Base-by-base conservation (phyloP, 2,888 invertebrate species). In the Gastrophysa polygoni region DNA sequence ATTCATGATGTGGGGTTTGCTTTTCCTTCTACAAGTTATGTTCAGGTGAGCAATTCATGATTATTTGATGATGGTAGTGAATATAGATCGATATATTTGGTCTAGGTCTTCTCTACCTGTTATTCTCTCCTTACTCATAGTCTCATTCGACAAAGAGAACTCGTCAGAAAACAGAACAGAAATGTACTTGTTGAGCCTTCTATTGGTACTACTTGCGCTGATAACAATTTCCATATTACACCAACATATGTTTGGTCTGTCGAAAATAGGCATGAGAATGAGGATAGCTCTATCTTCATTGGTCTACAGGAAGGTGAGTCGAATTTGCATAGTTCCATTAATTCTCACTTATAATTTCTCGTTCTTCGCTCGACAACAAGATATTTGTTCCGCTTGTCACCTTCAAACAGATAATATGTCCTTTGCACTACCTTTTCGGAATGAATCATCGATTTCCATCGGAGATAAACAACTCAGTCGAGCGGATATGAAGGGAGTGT, bases 211-310 rank as follows among this genome's bases (percentile, higher is more conserved):
- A 64, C 81, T 85, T 78, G 82, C 84, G 0, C 73, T 85, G 18
- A 58, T 82, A 21, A 84, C 84, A 60, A 85, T 85, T 1, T 83
- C 89, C 70, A 81, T 86, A 11, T 83, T 84, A 70, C 88, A 89
- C 77, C 89, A 89, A 75, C 82, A 84, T 14, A 82, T 86, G 43
- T 87, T 85, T 71, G 85, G 86, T 18, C 44, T 66, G 7, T 11
- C 38, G 1, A 8, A 16, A 4, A 47, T 63, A 20, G 63, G 59
- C 7, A 63, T 63, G 63, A 54, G 63, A 32, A 56, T 63, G 10
- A 56, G 59, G 20, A 59, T 63, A 18, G 55, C 59, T 8, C 8
- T 56, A 2, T 63, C 63, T 0, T 55, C 63, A 1, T 46, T 63
- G 5, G 29, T 63, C 7, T 63, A 63, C 17, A 57, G 63, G 47